These are phyloP conservation scores for Pammene aurita DNA, from an alignment of 2,888 invertebrate species.

Conservation along the genomic window DNA sequence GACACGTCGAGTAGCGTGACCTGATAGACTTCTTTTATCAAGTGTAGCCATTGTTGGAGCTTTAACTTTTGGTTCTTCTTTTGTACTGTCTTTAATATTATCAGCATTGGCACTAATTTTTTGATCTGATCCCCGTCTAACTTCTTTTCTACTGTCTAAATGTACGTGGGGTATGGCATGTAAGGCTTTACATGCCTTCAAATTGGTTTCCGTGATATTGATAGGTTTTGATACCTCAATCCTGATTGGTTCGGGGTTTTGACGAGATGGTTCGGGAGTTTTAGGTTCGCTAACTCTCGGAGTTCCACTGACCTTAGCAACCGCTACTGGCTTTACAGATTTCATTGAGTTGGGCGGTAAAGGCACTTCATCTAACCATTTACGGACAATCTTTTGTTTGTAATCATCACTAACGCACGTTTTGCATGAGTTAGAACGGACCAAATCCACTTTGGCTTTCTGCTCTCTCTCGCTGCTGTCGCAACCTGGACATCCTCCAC, in stretches of 20 bases:
- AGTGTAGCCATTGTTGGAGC: slow-evolving; percentile 33
- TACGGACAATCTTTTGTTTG: slow-evolving; percentile 89
- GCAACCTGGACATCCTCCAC: slow-evolving; percentile 88
- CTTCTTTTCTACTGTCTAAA: slow-evolving; percentile 43
- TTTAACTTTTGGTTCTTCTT: slow-evolving; percentile 33
- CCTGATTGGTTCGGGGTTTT: slow-evolving; percentile 51
- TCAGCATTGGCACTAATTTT: slow-evolving; percentile 32
- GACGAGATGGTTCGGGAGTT: slow-evolving; percentile 50
- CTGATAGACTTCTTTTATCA: slow-evolving; percentile 60
- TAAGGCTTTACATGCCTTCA: slow-evolving; percentile 36
- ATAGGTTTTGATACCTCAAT: slow-evolving; percentile 48
- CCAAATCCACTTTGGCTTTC: slow-evolving; percentile 58
- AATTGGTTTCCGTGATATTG: slow-evolving; percentile 30
- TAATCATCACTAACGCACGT: slow-evolving; percentile 85
- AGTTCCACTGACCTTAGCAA: slow-evolving; percentile 74
- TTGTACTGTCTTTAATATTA: slow-evolving; percentile 33
- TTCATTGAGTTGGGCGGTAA: slow-evolving; percentile 54
- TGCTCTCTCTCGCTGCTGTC: slow-evolving; percentile 66
- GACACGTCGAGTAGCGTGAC: slow-evolving; percentile 65
- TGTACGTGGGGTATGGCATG: slow-evolving; percentile 25
- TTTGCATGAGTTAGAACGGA: slow-evolving; percentile 81
- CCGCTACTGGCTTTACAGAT: slow-evolving; percentile 65
- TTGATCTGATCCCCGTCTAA: slow-evolving; percentile 42
- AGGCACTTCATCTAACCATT: slow-evolving; percentile 90
- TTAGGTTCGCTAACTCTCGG: slow-evolving; percentile 67